These are phyloP conservation scores for Gastracanthus pulcherrimus DNA, from an alignment of 2,888 invertebrate genomes.

Conservation along the genomic window DNA sequence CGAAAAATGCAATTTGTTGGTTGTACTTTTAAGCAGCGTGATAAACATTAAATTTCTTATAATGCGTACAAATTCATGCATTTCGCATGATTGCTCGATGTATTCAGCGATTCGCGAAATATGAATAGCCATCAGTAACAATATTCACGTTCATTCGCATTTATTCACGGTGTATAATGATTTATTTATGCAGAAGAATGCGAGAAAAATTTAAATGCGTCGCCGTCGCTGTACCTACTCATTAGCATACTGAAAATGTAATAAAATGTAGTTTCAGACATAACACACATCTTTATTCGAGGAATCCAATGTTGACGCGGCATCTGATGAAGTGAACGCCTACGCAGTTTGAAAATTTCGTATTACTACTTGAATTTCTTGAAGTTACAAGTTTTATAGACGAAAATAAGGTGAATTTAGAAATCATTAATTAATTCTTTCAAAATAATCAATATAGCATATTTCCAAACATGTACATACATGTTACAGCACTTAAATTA, in stretches of 20 bases:
- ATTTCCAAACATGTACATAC: too few species aligned
- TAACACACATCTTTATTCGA: background rate
- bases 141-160: background rate
- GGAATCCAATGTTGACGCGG: background rate
- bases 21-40: too few species aligned
- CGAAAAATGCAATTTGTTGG: too few species aligned
- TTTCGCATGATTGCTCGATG: too few species aligned
- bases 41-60: background rate
- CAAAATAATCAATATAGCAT: too few species aligned
- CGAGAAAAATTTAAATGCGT: slow-evolving; percentile 8
- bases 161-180: background rate
- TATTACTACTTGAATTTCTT: too few species aligned
- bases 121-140: background rate
- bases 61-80: background rate
- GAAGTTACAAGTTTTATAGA: too few species aligned
- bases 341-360: background rate
- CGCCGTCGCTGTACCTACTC: background rate
- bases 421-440: too few species aligned
- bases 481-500: too few species aligned
- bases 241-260: slow-evolving; percentile 33
- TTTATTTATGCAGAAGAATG: slow-evolving; percentile 1
- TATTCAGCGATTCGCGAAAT: background rate
- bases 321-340: background rate
- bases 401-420: too few species aligned
- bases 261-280: slow-evolving; percentile 14